Percentiles rank a stretch among this genome's conserved stretches.
phyloP scores from a whole-genome alignment of 2,888 invertebrate species.

The Sinelater perroti region DNA sequence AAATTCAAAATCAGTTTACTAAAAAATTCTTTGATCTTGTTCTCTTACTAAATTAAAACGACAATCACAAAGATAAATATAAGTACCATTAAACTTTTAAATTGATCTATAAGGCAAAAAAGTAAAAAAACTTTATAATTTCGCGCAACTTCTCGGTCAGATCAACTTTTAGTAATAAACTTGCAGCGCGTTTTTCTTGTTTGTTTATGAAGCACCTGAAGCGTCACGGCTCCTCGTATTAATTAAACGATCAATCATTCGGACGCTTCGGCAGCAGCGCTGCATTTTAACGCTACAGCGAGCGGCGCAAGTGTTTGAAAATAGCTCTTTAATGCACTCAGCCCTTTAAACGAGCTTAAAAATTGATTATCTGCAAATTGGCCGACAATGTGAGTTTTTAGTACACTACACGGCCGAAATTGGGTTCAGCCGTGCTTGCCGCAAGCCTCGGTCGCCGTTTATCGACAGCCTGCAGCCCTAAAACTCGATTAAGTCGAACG shows the following conservation, averaged over 20 bases:
- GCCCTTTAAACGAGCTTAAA: background rate
- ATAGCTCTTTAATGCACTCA: background rate
- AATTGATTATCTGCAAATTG: background rate
- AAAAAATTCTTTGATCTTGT: too few relatives aligned
- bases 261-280: background rate
- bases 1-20: too few relatives aligned
- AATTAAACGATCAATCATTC: slow-evolving; percentile 16
- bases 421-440: slow-evolving; percentile 1
- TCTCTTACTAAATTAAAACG: too few relatives aligned
- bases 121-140: too few relatives aligned
- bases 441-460: slow-evolving; percentile 1
- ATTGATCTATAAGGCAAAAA: too few relatives aligned
- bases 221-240: slow-evolving; percentile 1
- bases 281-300: slow-evolving; percentile 2
- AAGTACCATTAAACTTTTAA: too few relatives aligned
- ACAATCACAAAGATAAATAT: too few relatives aligned
- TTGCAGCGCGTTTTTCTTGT: background rate
- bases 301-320: background rate
- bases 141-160: too few relatives aligned
- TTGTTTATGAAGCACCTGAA: background rate
- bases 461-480: slow-evolving; percentile 10
- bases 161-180: background rate
- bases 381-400: background rate
- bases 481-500: slow-evolving; percentile 16
- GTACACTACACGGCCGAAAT: background rate